A percentile compares a stretch with the other conserved stretches of the same genome.
Conservation (phyloP, 2,797 vertebrate species). For the Chaetophractus vellerosus region DNA sequence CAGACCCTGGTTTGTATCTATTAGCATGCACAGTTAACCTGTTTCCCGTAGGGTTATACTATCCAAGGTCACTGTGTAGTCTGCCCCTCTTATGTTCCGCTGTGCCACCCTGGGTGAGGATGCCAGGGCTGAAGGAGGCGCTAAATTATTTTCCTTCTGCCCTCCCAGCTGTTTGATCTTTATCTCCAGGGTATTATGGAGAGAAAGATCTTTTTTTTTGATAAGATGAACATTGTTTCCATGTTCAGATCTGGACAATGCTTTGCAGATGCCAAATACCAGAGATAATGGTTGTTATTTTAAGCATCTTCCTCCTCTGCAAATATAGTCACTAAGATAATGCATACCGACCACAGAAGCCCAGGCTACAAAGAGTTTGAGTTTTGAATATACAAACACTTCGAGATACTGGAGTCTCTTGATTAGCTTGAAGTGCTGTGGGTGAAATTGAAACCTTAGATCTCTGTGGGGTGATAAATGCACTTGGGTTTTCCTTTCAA, state of each 20-base stretch:
- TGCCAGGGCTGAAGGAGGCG: not conserved
- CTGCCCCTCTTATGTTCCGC: not conserved
- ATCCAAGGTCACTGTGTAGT: not conserved
- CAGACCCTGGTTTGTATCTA: too few relatives aligned
- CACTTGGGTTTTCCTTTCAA: constrained; percentile 23
- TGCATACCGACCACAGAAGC: not conserved
- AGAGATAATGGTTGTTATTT: constrained; percentile 65
- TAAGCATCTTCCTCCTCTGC: constrained; percentile 67
- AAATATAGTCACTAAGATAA: constrained; percentile 12
- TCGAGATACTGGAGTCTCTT: not conserved
- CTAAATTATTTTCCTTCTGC: not conserved
- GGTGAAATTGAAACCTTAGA: not conserved
- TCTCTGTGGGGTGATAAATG: not conserved
- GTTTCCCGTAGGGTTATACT: not conserved
- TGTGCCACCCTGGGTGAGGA: not conserved
- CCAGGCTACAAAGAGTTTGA: not conserved
- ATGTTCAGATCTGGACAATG: constrained; percentile 58
- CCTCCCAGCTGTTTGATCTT: constrained; percentile 49
- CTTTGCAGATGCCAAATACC: not conserved
- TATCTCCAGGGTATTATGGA: not conserved
- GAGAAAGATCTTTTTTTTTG: constrained; percentile 56
- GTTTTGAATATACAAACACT: constrained; percentile 1
- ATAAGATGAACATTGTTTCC: constrained; percentile 49
- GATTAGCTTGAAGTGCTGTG: not conserved
- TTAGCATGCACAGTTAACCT: not conserved